phyloP scores from a whole-genome alignment of 2,888 invertebrate species.

The Tyria jacobaeae region DNA sequence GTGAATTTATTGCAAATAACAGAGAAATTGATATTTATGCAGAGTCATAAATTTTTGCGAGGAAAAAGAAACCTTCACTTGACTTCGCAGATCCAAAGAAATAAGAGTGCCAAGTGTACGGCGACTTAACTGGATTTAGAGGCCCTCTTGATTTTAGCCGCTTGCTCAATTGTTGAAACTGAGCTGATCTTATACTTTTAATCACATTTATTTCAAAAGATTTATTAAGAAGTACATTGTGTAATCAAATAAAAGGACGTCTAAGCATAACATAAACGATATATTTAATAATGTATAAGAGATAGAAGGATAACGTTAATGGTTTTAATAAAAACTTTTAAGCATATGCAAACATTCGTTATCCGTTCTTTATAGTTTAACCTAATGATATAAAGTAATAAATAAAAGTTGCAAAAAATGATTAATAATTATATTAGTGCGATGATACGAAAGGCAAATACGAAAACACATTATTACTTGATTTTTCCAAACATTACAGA shows the following conservation, averaged over 20 bases:
- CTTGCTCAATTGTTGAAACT: background rate
- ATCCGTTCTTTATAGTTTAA: no score
- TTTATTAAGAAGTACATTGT: background rate
- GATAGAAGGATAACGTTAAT: background rate
- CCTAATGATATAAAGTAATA: no score
- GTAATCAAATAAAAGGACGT: background rate
- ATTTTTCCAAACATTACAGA: no score
- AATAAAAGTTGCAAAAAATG: no score
- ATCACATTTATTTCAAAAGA: constrained; percentile 22
- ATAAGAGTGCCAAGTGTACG: constrained; percentile 38
- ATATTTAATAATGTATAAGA: background rate
- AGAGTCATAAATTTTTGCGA: constrained; percentile 62
- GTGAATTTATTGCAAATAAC: constrained; percentile 70
- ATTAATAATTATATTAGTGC: no score
- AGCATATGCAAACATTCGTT: no score
- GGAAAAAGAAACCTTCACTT: constrained; percentile 54
- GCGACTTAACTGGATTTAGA: constrained; percentile 29
- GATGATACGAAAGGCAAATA: no score
- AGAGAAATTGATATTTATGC: constrained; percentile 69
- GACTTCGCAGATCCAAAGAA: constrained; percentile 52
- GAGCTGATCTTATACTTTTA: constrained; percentile 13
- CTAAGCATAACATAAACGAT: background rate
- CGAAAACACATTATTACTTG: no score
- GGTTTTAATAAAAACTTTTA: background rate
- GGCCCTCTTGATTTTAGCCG: constrained; percentile 22